A percentile compares a stretch with the other conserved stretches of the same genome.
These are phyloP conservation scores for Zophobas morio DNA, from an alignment of 1,140 invertebrate species.

Conservation along the genomic window DNA sequence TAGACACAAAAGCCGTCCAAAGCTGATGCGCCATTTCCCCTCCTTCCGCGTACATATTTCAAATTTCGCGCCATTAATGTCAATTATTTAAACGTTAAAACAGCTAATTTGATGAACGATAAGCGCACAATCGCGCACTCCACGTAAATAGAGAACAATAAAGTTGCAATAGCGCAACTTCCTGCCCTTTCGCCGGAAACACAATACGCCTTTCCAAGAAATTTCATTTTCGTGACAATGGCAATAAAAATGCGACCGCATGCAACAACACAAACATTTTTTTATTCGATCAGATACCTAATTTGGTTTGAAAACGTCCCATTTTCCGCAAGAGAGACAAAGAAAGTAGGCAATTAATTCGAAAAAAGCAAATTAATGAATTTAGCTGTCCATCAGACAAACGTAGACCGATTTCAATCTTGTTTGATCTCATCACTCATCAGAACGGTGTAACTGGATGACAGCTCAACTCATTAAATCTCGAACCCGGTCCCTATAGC, in stretches of 20 bases:
- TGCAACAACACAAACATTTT: too few species aligned
- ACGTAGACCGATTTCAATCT: slow-evolving; percentile 10
- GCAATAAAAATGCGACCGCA: too few species aligned
- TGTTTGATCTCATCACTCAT: slow-evolving; percentile 16
- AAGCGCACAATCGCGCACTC: too few species aligned
- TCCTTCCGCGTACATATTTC: too few species aligned
- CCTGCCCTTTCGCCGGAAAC: not conserved
- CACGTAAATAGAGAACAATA: too few species aligned
- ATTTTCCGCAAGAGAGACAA: not conserved
- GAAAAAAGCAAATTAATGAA: slow-evolving; percentile 12
- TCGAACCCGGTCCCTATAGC: not conserved
- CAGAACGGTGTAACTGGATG: not conserved
- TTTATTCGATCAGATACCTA: too few species aligned
- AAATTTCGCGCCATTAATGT: too few species aligned
- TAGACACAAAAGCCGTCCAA: too few species aligned
- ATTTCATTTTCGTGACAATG: not conserved
- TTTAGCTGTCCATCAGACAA: slow-evolving; percentile 5
- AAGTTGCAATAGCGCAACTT: not conserved
- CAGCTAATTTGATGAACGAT: too few species aligned
- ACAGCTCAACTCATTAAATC: slow-evolving; percentile 3
- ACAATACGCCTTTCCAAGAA: not conserved
- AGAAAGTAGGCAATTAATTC: slow-evolving; percentile 5
- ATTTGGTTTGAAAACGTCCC: too few species aligned
- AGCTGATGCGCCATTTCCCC: too few species aligned
- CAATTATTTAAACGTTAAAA: too few species aligned